Evolutionary conservation across 1,140 invertebrate genomes (phyloP).

Genomic region (Holcopasites calliopsidis): DNA sequence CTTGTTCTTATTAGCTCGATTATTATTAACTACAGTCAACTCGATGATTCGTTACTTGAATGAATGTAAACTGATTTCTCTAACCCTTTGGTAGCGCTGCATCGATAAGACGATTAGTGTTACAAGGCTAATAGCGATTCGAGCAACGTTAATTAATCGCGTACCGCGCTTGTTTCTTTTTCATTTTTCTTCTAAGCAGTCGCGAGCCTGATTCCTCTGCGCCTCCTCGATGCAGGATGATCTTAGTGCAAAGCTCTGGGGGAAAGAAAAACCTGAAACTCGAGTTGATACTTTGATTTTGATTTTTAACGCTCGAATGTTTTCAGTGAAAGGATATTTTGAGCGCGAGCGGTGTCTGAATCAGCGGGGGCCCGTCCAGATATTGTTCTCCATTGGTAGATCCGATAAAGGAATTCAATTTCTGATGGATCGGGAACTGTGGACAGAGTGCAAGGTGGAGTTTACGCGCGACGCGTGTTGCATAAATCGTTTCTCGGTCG

Average conservation of each 20-base stretch:
- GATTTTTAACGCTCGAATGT: background rate
- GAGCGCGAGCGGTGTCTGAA: no score
- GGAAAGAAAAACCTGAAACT: background rate
- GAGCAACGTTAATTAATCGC: no score
- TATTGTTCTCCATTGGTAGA: background rate
- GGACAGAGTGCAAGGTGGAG: background rate
- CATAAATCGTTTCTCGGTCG: conserved; percentile 40
- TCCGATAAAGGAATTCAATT: background rate
- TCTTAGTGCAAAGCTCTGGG: background rate
- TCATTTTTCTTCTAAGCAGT: background rate
- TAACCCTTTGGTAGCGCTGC: no score
- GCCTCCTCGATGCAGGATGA: background rate
- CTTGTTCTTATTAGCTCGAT: no score
- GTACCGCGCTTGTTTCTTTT: no score
- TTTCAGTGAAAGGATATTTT: background rate
- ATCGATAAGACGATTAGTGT: no score
- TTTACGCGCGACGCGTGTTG: conserved; percentile 14
- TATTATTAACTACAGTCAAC: no score
- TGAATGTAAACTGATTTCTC: no score
- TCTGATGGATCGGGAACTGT: background rate
- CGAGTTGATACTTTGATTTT: no score
- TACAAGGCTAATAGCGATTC: no score
- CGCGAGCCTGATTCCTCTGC: background rate
- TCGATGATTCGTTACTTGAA: no score
- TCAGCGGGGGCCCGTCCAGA: background rate